Percentiles rank a stretch among this genome's conserved stretches.
Evolutionary conservation across 2,888 invertebrate species (phyloP).

Genomic region (Drosophila eohydei): DNA sequence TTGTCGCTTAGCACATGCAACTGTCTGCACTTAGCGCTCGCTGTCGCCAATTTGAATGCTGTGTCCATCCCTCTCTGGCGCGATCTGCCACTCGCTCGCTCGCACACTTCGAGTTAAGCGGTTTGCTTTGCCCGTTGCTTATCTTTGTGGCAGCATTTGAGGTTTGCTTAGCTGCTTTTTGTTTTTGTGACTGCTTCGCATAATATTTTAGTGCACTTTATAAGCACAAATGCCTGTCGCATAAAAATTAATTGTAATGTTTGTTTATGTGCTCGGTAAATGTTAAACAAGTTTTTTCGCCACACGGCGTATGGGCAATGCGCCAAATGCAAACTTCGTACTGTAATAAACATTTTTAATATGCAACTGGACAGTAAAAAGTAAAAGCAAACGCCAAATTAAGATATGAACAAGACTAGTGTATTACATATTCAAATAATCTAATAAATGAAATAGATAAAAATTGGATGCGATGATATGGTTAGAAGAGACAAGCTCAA

Average conservation of each 20-base stretch:
- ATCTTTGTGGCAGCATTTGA: slow-evolving; percentile 49
- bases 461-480: not conserved
- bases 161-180: slow-evolving; percentile 16
- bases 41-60: slow-evolving; percentile 69
- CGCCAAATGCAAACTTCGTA: slow-evolving; percentile 10
- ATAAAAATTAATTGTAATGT: slow-evolving; percentile 81
- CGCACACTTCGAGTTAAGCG: slow-evolving; percentile 41
- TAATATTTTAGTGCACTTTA: slow-evolving; percentile 75
- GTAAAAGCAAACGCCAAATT: slow-evolving; percentile 23
- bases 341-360: slow-evolving; percentile 43
- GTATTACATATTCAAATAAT: slow-evolving; percentile 1
- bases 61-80: slow-evolving; percentile 9
- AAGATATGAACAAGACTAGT: slow-evolving; percentile 25
- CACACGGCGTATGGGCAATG: slow-evolving; percentile 54
- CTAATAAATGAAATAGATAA: slow-evolving; percentile 1
- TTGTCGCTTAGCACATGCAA: slow-evolving; percentile 63
- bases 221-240: slow-evolving; percentile 79
- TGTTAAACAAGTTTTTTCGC: slow-evolving; percentile 56
- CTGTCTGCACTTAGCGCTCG: slow-evolving; percentile 68
- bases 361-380: slow-evolving; percentile 34
- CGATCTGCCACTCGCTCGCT: not conserved
- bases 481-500: not conserved
- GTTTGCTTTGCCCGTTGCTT: slow-evolving; percentile 47
- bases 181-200: slow-evolving; percentile 38
- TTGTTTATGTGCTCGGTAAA: slow-evolving; percentile 75